A percentile compares a stretch with the other conserved stretches of the same genome.
These are phyloP conservation scores for Neofelis nebulosa DNA, from an alignment of 2,113 vertebrate genomes.

Conservation along the genomic window DNA sequence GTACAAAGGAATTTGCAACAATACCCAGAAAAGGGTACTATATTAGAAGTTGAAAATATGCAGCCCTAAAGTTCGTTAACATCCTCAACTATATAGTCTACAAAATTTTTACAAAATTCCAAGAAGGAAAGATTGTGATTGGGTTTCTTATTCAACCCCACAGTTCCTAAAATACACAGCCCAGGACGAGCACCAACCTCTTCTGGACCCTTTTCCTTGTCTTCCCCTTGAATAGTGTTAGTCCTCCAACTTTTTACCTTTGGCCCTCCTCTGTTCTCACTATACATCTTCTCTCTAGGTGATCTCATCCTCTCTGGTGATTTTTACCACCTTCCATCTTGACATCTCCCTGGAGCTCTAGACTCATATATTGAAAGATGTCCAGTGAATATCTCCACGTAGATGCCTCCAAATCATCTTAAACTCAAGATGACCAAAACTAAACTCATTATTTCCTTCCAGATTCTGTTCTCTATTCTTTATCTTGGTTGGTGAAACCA, in stretches of 20 bases:
- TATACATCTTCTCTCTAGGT: neutral
- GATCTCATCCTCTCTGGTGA: slow-evolving; percentile 12
- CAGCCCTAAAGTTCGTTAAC: neutral
- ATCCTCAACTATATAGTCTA: neutral
- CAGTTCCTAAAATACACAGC: neutral
- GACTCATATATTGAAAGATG: slow-evolving; percentile 13
- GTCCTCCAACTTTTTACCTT: neutral
- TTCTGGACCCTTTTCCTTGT: neutral
- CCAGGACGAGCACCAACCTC: neutral
- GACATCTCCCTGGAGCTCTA: slow-evolving; percentile 4
- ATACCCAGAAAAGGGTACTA: neutral
- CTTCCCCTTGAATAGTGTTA: neutral
- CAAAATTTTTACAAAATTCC: slow-evolving; percentile 48
- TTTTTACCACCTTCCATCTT: neutral
- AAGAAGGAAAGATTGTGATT: neutral
- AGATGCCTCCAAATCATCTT: slow-evolving; percentile 21
- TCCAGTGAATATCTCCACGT: neutral
- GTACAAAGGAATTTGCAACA: neutral
- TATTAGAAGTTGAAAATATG: neutral
- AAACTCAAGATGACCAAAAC: slow-evolving; percentile 5
- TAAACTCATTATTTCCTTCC: neutral
- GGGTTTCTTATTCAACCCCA: neutral
- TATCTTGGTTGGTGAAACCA: neutral
- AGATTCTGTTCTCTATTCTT: neutral
- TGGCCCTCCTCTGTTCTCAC: neutral